Evolutionary conservation across 2,113 vertebrate genomes (phyloP), one percentile per base, ranked within the genome.

Genomic region (Corvus hawaiiensis): DNA sequence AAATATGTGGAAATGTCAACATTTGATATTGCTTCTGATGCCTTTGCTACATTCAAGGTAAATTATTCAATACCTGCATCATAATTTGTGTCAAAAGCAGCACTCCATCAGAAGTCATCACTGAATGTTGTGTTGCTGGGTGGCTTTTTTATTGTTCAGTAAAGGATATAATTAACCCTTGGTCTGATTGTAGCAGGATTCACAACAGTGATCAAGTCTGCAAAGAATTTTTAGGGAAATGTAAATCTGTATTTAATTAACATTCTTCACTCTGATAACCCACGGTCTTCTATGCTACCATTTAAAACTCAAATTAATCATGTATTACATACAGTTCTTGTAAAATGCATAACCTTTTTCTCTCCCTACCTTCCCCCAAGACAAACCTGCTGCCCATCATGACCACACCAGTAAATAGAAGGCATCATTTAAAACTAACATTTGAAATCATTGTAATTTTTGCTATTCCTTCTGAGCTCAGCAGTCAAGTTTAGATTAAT

Each of bases 11-110:
- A 99, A 94, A 98, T 99, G 98, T 99, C 99, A 94, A 99, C 99
- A 26, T 99, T 99, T 94, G 99, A 99, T 98, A 99, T 99, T 58
- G 99, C 99, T 96, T 99, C 99, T 23, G 99, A 99, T 96, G 99
- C 99, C 82, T 99, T 99, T 94, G 99, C 99, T 97, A 99, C 99
- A 69, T 99, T 99, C 97, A 99, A 99, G 99, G 99, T 99, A 93
- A 98, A 97, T 95, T 61, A 32, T 56, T 84, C 7, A 3, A 27
- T 72, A 18, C n/a, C 22, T n/a, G 20, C 7, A 9, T 73, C 35
- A 5, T 9, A 44, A 30, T 5, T 80, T 67, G 41, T 51, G 51
- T 74, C 73, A 64, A 80, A 87, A 89, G 59, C 43, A 83, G 20
- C 66, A 30, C 19, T 77, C 12, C 13, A 8, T 32, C 43, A 27